Evolutionary conservation across 2,113 vertebrate species (phyloP).

Genomic region (Euleptes europaea): DNA sequence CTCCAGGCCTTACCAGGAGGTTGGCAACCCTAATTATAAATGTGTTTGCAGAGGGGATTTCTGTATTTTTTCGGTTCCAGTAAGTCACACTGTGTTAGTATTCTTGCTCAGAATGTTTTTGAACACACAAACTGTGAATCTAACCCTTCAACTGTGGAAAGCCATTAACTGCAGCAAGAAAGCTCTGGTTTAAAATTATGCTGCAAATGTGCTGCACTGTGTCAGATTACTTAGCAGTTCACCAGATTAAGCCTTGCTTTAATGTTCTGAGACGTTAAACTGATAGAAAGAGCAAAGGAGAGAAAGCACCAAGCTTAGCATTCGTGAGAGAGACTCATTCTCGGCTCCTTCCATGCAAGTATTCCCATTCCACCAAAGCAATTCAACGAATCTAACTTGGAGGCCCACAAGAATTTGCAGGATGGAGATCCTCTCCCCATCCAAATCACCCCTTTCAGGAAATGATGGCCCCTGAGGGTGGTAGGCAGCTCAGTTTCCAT

Average conservation of each 20-base stretch:
- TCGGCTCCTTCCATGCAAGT: neutral
- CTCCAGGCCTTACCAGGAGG: too few species aligned
- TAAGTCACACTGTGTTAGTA: neutral
- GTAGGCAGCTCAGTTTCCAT: too few species aligned
- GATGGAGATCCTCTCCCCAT: too few species aligned
- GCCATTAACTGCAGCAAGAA: neutral
- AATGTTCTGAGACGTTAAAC: conserved; percentile 4
- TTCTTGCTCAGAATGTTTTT: neutral
- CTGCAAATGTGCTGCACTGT: neutral
- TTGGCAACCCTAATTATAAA: neutral
- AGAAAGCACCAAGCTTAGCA: neutral
- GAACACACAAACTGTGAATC: neutral
- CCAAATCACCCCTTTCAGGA: too few species aligned
- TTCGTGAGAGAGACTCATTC: conserved; percentile 3
- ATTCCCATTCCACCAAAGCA: neutral
- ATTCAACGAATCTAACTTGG: neutral
- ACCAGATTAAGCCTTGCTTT: neutral
- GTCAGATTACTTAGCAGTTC: neutral
- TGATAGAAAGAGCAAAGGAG: neutral
- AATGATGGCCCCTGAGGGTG: too few species aligned
- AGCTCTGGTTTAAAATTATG: neutral
- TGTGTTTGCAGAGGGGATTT: neutral
- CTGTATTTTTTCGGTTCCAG: neutral
- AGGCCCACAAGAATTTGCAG: neutral
- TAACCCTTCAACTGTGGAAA: conserved; percentile 4